Percentiles rank a stretch among this genome's conserved stretches.
Evolutionary conservation across 2,113 vertebrate genomes (phyloP).

Genomic region (Rhinoderma darwinii): DNA sequence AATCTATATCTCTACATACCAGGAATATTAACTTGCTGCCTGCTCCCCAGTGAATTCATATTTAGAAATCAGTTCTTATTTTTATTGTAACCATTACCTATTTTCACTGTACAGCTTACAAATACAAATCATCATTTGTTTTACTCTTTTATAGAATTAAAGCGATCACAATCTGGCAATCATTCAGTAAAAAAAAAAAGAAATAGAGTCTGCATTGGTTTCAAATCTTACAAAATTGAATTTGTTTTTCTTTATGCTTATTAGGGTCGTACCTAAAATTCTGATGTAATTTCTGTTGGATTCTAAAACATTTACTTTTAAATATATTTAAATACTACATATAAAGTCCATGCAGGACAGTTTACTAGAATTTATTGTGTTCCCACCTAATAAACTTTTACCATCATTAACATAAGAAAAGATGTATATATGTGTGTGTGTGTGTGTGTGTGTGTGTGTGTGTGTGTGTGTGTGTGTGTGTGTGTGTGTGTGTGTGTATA

Average conservation of each 20-base stretch:
- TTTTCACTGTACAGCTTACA: not conserved
- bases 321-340: too few relatives aligned
- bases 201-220: not conserved
- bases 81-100: not conserved
- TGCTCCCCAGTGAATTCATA: slow-evolving; percentile 44
- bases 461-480: too few relatives aligned
- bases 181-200: not conserved
- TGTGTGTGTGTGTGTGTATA: too few relatives aligned
- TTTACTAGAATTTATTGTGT: not conserved
- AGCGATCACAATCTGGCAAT: not conserved
- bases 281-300: not conserved
- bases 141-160: not conserved
- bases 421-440: too few relatives aligned
- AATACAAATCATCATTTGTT: not conserved
- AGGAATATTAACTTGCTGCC: slow-evolving; percentile 37
- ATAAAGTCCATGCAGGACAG: not conserved
- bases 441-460: too few relatives aligned
- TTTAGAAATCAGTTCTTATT: slow-evolving; percentile 1
- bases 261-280: not conserved
- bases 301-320: too few relatives aligned
- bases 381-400: not conserved
- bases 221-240: not conserved
- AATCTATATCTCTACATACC: slow-evolving; percentile 9
- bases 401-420: not conserved
- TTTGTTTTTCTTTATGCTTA: too few relatives aligned